Conservation (phyloP, 2,113 vertebrate species). For the Barbus barbus region DNA sequence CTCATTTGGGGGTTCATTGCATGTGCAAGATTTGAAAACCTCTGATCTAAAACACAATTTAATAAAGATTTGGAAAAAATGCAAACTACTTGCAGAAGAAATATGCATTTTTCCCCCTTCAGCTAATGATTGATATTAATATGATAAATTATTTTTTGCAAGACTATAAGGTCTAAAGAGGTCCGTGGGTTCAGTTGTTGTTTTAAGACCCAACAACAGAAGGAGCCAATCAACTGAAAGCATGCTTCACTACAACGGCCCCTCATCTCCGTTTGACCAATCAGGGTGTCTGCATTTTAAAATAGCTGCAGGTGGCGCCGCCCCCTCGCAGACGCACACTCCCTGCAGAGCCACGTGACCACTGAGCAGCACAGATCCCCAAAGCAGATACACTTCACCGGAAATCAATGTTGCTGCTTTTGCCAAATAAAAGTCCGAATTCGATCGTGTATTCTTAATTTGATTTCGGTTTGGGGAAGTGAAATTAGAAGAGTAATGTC, state of each 20-base stretch:
- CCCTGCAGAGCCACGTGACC: slow-evolving; percentile 31
- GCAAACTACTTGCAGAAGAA: background rate
- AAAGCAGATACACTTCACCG: too few relatives aligned
- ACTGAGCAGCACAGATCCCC: background rate
- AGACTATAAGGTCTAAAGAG: background rate
- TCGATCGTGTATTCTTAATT: background rate
- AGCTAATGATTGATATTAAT: background rate
- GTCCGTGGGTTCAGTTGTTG: background rate
- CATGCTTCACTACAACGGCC: background rate
- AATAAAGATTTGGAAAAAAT: too few relatives aligned
- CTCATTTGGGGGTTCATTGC: too few relatives aligned
- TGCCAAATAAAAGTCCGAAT: background rate
- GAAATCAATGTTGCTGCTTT: background rate
- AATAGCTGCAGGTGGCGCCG: background rate
- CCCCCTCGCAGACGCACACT: too few relatives aligned
- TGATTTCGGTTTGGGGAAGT: background rate
- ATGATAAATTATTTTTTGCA: too few relatives aligned
- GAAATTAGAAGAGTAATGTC: background rate
- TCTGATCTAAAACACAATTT: too few relatives aligned
- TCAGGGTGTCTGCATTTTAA: background rate
- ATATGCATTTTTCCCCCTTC: background rate
- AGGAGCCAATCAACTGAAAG: slow-evolving; percentile 10
- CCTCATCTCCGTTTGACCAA: background rate
- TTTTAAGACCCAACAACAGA: background rate
- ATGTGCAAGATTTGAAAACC: too few relatives aligned